Evolutionary conservation across 2,888 invertebrate genomes (phyloP).

Genomic region (Agrilus biguttatus): DNA sequence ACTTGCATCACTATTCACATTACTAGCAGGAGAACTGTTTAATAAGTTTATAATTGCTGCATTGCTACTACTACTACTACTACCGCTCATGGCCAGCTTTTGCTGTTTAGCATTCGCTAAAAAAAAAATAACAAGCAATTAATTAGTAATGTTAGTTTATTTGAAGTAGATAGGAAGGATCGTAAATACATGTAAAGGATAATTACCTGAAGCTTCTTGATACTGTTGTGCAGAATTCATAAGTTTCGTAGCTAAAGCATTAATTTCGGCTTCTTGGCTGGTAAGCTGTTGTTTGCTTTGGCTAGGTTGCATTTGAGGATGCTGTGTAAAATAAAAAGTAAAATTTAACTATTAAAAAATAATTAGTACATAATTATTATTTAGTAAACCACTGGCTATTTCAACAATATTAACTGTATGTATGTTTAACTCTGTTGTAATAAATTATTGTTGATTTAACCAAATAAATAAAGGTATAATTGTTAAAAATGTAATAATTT

Average conservation of each 20-base stretch:
- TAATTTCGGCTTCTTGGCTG: constrained; percentile 51
- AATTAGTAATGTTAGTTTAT: background rate
- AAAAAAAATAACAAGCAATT: constrained; percentile 11
- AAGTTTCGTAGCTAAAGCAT: constrained; percentile 63
- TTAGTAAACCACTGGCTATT: too few species aligned
- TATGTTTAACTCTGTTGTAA: too few species aligned
- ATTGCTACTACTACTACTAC: constrained; percentile 42
- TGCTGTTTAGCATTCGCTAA: constrained; percentile 18
- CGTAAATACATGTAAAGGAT: background rate
- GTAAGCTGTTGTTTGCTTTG: constrained; percentile 14
- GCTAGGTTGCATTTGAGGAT: constrained; percentile 47
- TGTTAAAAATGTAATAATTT: too few species aligned
- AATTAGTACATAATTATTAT: too few species aligned
- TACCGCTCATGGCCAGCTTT: constrained; percentile 32
- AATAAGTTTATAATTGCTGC: constrained; percentile 63
- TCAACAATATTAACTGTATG: too few species aligned
- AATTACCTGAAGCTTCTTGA: constrained; percentile 41
- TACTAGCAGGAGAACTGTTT: constrained; percentile 61
- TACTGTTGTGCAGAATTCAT: constrained; percentile 74
- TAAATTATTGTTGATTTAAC: too few species aligned
- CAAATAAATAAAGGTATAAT: too few species aligned
- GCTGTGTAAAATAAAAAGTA: constrained; percentile 29
- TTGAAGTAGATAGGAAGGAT: background rate
- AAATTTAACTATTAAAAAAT: too few species aligned
- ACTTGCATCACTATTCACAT: constrained; percentile 40